These are phyloP conservation scores for Tyto alba DNA, from an alignment of 2,113 vertebrate species.

Conservation along the genomic window DNA sequence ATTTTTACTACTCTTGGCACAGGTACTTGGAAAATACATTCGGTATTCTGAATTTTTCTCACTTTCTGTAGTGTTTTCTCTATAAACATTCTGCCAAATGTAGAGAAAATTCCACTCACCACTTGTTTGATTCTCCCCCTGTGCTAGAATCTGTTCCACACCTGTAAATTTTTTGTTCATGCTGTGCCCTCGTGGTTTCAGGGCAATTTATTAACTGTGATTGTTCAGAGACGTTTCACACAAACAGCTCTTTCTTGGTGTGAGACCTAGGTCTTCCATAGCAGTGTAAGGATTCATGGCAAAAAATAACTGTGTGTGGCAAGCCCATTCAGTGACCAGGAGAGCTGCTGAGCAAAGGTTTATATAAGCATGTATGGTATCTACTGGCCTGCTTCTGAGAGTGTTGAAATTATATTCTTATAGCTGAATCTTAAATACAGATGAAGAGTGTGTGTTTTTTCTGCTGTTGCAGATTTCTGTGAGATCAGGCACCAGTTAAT, in stretches of 20 bases:
- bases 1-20: conserved; percentile 59
- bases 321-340: background rate
- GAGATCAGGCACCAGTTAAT: background rate
- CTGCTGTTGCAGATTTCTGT: background rate
- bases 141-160: background rate
- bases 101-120: conserved; percentile 39
- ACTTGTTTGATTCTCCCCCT: background rate
- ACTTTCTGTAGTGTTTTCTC: conserved; percentile 51
- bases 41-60: background rate
- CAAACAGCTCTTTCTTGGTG: background rate
- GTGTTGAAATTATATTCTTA: background rate
- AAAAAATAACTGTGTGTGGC: background rate
- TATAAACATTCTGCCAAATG: conserved; percentile 43
- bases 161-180: background rate
- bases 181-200: background rate
- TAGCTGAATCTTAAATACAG: background rate
- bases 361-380: rapidly evolving
- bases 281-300: background rate
- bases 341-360: background rate
- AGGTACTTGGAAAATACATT: conserved; percentile 55
- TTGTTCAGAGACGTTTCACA: background rate
- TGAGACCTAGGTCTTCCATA: background rate
- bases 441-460: background rate
- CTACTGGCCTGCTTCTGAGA: background rate
- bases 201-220: conserved; percentile 31